Evolutionary conservation across 2,113 vertebrate genomes (phyloP).

Genomic region (Deroptyus accipitrinus): DNA sequence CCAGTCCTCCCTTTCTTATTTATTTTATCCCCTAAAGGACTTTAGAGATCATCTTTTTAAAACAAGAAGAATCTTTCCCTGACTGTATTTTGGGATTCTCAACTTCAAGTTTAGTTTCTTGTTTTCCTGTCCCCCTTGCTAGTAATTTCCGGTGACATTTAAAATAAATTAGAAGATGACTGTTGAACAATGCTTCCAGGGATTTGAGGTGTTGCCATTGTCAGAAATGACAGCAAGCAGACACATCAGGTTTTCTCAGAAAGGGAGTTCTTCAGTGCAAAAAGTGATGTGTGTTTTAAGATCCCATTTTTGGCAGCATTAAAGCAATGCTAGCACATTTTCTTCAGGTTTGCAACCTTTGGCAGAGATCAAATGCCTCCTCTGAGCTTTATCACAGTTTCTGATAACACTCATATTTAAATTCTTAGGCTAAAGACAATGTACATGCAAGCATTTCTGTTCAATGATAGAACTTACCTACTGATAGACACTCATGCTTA

Average conservation of each 20-base stretch:
- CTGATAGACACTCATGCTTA: not conserved
- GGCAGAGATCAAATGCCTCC: not conserved
- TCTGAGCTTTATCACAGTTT: not conserved
- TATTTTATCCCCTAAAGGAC: not conserved
- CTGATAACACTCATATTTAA: not conserved
- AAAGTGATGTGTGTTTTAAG: not conserved
- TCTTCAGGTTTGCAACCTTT: not conserved
- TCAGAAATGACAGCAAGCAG: slow-evolving; percentile 39
- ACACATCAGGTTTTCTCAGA: not conserved
- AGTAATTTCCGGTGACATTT: slow-evolving; percentile 2
- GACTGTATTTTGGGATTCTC: not conserved
- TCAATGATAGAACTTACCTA: not conserved
- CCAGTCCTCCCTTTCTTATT: not conserved
- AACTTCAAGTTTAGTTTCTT: not conserved
- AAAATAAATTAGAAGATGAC: not conserved
- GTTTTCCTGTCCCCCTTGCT: not conserved
- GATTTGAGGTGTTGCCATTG: not conserved
- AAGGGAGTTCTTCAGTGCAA: not conserved
- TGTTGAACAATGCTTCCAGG: slow-evolving; percentile 13
- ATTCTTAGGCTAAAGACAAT: not conserved
- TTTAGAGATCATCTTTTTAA: not conserved
- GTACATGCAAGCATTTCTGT: not conserved
- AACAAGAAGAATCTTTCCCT: not conserved
- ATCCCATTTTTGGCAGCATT: not conserved
- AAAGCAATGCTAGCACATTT: not conserved